A percentile compares a stretch with the other conserved stretches of the same genome.
Conservation (phyloP, 2,113 vertebrate genomes). For the Oxyruncus cristatus region DNA sequence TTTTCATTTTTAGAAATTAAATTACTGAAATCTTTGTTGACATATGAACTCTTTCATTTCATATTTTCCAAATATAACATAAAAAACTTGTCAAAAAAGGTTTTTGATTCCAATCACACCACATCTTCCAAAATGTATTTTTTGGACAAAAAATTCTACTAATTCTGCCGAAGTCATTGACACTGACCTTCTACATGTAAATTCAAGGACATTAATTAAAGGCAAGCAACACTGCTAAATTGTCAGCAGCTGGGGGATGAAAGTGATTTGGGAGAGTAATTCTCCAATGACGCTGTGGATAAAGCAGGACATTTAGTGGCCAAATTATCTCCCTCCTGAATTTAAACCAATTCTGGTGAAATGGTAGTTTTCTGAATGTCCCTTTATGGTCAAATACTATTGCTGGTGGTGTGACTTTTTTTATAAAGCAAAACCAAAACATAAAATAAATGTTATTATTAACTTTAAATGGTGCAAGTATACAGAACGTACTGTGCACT, state of each 20-base stretch:
- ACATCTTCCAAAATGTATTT: neutral
- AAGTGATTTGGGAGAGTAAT: slow-evolving; percentile 16
- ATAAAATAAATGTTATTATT: slow-evolving; percentile 10
- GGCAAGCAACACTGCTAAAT: slow-evolving; percentile 19
- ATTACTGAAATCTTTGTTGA: neutral
- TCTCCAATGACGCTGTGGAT: neutral
- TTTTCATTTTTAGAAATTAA: neutral
- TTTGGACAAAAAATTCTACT: neutral
- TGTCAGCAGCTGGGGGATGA: slow-evolving; percentile 55
- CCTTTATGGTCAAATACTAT: neutral
- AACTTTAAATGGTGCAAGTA: slow-evolving; percentile 14
- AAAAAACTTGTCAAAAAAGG: neutral
- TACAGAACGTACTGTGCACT: slow-evolving; percentile 3
- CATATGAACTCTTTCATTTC: neutral
- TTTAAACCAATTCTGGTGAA: neutral
- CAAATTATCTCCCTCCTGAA: slow-evolving; percentile 46
- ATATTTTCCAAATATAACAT: neutral
- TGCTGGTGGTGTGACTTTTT: neutral
- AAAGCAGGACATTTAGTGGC: slow-evolving; percentile 28
- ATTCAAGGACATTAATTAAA: slow-evolving; percentile 61
- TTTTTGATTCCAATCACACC: neutral
- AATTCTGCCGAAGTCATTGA: neutral
- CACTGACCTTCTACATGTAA: slow-evolving; percentile 29
- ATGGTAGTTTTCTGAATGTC: neutral
- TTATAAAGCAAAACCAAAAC: slow-evolving; percentile 19